These are phyloP conservation scores for Rhegmatorhina hoffmannsi DNA, from an alignment of 2,113 vertebrate genomes.

Conservation along the genomic window DNA sequence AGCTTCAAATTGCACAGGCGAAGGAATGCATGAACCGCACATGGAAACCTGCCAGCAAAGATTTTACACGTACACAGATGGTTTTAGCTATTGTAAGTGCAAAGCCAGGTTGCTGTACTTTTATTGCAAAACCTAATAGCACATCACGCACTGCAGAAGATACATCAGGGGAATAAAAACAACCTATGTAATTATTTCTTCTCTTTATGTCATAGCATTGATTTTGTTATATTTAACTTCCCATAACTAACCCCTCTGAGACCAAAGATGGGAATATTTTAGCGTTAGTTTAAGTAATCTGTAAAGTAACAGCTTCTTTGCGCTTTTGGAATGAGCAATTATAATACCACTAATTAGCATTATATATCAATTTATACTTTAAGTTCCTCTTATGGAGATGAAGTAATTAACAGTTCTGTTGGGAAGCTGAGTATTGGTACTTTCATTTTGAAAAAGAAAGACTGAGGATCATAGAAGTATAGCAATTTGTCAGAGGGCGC, in stretches of 20 bases:
- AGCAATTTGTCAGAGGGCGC: neutral
- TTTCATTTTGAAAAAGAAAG: neutral
- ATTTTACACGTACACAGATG: slow-evolving; percentile 37
- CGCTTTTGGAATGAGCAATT: neutral
- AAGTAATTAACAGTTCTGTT: neutral
- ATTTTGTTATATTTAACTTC: neutral
- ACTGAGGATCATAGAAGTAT: neutral
- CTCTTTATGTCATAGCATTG: neutral
- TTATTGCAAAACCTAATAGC: slow-evolving; percentile 21
- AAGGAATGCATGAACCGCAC: slow-evolving; percentile 64
- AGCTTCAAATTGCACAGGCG: slow-evolving; percentile 65
- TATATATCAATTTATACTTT: neutral
- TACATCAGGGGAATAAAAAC: neutral
- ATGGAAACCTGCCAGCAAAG: slow-evolving; percentile 57
- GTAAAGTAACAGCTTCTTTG: neutral
- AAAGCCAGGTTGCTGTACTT: slow-evolving; percentile 34
- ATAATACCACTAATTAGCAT: neutral
- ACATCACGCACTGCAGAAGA: neutral
- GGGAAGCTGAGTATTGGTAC: neutral
- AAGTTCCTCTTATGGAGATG: neutral
- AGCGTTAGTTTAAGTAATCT: neutral
- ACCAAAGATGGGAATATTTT: neutral
- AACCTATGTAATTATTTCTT: neutral
- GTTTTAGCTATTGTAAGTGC: slow-evolving; percentile 52
- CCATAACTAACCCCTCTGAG: neutral